Conservation (phyloP, 2,888 invertebrate genomes). For the Zelleria hepariella region DNA sequence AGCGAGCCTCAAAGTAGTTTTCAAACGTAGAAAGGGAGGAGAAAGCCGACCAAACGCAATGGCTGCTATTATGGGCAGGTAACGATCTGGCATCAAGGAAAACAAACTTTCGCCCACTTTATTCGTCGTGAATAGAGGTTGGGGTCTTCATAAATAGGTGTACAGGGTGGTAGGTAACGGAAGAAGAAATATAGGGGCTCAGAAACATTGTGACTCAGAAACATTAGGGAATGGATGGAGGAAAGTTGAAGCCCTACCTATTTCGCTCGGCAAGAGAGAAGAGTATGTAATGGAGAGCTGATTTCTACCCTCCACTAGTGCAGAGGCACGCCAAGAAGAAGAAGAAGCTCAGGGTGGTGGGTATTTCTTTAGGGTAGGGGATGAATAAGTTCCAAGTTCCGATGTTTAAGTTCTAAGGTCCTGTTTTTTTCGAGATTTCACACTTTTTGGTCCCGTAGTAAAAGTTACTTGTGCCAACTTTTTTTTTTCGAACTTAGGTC, state of each 20-base stretch:
- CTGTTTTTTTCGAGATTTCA: no score
- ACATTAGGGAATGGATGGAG: neutral
- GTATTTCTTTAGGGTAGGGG: neutral
- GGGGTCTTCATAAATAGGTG: neutral
- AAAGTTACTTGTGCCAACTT: no score
- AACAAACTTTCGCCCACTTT: neutral
- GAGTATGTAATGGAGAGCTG: no score
- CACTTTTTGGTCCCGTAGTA: no score
- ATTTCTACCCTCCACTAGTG: no score
- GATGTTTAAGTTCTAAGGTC: no score
- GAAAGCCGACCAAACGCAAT: neutral
- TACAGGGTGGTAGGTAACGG: no score
- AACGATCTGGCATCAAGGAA: slow-evolving; percentile 16
- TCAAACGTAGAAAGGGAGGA: neutral
- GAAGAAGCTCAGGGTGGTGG: neutral
- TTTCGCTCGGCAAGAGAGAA: neutral
- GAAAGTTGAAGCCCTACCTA: neutral
- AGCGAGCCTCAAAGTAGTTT: no score
- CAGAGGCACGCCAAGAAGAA: no score
- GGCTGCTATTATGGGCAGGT: slow-evolving; percentile 13
- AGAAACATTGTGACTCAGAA: no score
- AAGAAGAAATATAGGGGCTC: no score
- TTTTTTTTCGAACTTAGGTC: no score
- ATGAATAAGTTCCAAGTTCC: neutral
- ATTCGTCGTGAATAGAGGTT: neutral